phyloP scores from a whole-genome alignment of 2,113 vertebrate species.

The Hepsetus odoe region DNA sequence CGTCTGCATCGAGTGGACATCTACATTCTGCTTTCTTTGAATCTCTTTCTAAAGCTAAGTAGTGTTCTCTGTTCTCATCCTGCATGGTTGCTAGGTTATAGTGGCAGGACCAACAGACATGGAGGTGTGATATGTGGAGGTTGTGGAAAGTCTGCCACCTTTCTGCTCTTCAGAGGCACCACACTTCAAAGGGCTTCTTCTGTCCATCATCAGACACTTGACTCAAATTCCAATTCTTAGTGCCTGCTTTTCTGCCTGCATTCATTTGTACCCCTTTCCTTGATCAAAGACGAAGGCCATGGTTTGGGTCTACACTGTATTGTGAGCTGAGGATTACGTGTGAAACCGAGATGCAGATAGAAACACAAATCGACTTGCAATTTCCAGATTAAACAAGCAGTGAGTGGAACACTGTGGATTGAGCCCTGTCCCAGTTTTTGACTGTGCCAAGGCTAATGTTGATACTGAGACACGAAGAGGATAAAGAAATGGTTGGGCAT shows the following conservation, averaged over 20 bases:
- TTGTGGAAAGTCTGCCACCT: slow-evolving; percentile 25
- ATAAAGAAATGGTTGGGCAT: not conserved
- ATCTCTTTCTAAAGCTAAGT: too few relatives aligned
- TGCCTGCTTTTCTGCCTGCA: slow-evolving; percentile 15
- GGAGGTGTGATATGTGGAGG: slow-evolving; percentile 11
- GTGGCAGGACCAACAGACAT: slow-evolving; percentile 6
- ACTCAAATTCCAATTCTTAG: slow-evolving; percentile 12
- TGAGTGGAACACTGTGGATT: not conserved
- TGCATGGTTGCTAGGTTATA: slow-evolving; percentile 45
- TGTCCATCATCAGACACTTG: slow-evolving; percentile 2
- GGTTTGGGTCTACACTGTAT: not conserved
- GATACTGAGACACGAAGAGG: not conserved
- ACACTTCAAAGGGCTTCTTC: slow-evolving; percentile 21
- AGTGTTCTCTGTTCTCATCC: slow-evolving; percentile 24
- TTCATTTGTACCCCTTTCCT: not conserved
- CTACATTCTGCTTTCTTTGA: not conserved
- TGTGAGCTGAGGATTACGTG: slow-evolving; percentile 18
- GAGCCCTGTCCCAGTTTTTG: slow-evolving; percentile 1
- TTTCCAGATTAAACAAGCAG: slow-evolving; percentile 17
- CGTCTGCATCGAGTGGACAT: slow-evolving; percentile 18
- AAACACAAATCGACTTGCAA: slow-evolving; percentile 18
- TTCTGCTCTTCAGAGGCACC: not conserved
- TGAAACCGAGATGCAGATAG: slow-evolving; percentile 21
- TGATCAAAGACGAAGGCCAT: slow-evolving; percentile 38
- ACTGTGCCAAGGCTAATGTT: not conserved